Evolutionary conservation across 2,113 vertebrate species (phyloP), one percentile per base, ranked within the genome.

Genomic region (Columbina picui): DNA sequence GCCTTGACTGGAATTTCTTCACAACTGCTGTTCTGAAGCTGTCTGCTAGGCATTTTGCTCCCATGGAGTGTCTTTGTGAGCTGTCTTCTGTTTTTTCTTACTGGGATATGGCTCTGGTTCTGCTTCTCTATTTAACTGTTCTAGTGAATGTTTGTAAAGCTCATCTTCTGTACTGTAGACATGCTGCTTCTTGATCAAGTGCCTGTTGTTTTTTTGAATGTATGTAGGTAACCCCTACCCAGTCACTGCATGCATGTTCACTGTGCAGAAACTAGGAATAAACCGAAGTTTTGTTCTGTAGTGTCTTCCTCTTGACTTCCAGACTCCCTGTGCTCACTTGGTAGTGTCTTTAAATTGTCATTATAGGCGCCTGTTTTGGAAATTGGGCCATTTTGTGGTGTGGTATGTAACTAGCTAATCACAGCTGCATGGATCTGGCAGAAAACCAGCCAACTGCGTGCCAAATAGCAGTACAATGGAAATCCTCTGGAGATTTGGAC

Each of bases 181-280:
- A 0, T 38, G 25, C 5, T 61, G 26, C 27, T 65, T 5, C n/a
- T 43, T 26, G 26, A 57, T 32, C 6, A 5, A 22, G 17, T 73
- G 23, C 3, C 60, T 56, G 15, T 8, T 75, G 16, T 21, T 9
- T 75, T 16, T 60, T 26, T 13, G 12, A 10, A 59, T 2, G 5
- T 21, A 9, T 0, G 0, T 7, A 36, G 15, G 32, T 77, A 56
- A 56, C 43, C 8, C 13, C 9, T 77, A 39, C 39, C 0, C 0
- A 26, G 70, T 68, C 26, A 2, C 38, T 25, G 45, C 39, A 6
- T 13, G 15, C 19, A 6, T 22, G 13, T 30, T 68, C 12, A 6
- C 23, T 77, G 26, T 36, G 32, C 2, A 4, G 64, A 55, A 34
- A 52, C 25, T 8, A 39, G 64, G n/a, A 27, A 38, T 45, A 32